These are phyloP conservation scores for Rhynchonema sp. DNA, from an alignment of 2,888 invertebrate genomes.

Conservation along the genomic window DNA sequence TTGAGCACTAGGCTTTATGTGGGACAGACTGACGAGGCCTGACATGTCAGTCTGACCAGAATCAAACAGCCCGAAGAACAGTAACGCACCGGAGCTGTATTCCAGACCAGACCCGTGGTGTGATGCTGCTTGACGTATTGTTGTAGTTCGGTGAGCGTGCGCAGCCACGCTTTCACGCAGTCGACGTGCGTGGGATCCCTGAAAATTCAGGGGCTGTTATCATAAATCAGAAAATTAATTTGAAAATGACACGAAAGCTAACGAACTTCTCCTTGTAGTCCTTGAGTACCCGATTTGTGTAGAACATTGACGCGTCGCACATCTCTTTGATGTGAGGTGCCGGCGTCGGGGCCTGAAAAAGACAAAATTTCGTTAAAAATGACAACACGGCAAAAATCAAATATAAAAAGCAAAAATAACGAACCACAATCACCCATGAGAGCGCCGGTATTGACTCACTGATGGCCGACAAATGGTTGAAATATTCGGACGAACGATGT, in stretches of 20 bases:
- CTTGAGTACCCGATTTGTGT: slow-evolving; percentile 87
- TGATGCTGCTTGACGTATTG: slow-evolving; percentile 78
- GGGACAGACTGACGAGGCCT: too few relatives aligned
- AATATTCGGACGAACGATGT: slow-evolving; percentile 36
- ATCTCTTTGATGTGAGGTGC: slow-evolving; percentile 92
- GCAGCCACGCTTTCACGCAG: slow-evolving; percentile 83
- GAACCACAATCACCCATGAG: slow-evolving; percentile 78
- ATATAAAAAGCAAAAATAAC: too few relatives aligned
- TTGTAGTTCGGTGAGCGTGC: slow-evolving; percentile 62
- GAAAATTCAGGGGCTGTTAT: too few relatives aligned
- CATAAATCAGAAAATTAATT: too few relatives aligned
- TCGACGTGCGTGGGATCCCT: slow-evolving; percentile 69
- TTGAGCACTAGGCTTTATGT: too few relatives aligned
- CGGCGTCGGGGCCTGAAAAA: slow-evolving; percentile 56
- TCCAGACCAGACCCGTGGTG: slow-evolving; percentile 91
- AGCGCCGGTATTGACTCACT: slow-evolving; percentile 75
- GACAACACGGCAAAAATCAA: too few relatives aligned
- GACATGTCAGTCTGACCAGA: too few relatives aligned
- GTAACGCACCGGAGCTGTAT: slow-evolving; percentile 28
- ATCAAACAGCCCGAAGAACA: too few relatives aligned
- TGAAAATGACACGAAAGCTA: neutral
- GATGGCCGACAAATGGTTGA: slow-evolving; percentile 87
- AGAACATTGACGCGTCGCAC: slow-evolving; percentile 93
- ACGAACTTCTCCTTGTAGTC: slow-evolving; percentile 80
- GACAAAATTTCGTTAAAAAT: too few relatives aligned